Conservation (phyloP, 2,888 invertebrate genomes). For the Unio pictorum region DNA sequence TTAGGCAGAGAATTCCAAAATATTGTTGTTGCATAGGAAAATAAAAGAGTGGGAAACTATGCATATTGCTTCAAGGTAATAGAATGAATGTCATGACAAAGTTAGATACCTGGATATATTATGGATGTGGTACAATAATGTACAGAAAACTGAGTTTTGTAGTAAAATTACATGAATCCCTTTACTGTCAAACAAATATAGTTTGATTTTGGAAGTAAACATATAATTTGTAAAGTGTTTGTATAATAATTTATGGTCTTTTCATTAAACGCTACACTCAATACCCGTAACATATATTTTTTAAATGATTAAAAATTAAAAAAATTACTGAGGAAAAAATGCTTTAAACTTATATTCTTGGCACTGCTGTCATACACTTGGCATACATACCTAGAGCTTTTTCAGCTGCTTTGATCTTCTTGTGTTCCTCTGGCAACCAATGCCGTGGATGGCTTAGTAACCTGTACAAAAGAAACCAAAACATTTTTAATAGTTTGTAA, state of each 20-base stretch:
- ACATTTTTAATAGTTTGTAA: background rate
- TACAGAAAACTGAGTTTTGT: too few relatives aligned
- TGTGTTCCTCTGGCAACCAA: slow-evolving; percentile 60
- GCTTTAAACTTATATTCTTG: background rate
- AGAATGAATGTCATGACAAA: too few relatives aligned
- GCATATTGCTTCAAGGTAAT: too few relatives aligned
- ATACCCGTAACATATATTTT: background rate
- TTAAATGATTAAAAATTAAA: background rate
- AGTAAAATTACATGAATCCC: too few relatives aligned
- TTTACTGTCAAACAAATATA: too few relatives aligned
- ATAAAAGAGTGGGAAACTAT: too few relatives aligned
- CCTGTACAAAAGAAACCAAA: slow-evolving; percentile 28
- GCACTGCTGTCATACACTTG: background rate
- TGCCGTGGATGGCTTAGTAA: slow-evolving; percentile 56
- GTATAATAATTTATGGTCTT: background rate
- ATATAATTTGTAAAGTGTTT: background rate
- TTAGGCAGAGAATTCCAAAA: too few relatives aligned
- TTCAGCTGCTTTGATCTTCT: slow-evolving; percentile 48
- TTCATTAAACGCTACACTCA: background rate
- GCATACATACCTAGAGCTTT: slow-evolving; percentile 48
- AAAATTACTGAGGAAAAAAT: background rate
- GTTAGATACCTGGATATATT: too few relatives aligned
- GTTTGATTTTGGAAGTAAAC: too few relatives aligned
- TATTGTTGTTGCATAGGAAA: too few relatives aligned
- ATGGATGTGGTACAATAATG: too few relatives aligned